phyloP scores from a whole-genome alignment of 2,113 vertebrate species.

The Mirza zaza region DNA sequence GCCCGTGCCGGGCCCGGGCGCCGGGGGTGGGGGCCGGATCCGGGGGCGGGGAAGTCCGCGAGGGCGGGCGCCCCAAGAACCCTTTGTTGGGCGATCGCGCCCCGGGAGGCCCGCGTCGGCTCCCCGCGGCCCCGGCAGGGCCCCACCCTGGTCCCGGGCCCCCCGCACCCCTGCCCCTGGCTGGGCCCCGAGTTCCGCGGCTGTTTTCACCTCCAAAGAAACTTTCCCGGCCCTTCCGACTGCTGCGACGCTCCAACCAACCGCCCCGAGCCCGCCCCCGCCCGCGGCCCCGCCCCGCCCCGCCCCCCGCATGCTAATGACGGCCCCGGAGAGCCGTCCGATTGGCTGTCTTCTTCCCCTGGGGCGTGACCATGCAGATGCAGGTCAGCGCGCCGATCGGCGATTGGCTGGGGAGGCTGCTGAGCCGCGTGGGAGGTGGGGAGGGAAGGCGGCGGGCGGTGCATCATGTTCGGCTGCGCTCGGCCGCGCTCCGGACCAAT shows the following conservation, averaged over 20 bases:
- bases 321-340: fast-evolving
- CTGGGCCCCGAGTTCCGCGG: constrained; percentile 34
- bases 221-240: constrained; percentile 75
- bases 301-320: constrained; percentile 60
- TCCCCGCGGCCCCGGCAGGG: neutral
- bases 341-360: neutral
- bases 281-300: constrained; percentile 21
- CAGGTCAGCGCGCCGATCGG: neutral
- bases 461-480: constrained; percentile 79
- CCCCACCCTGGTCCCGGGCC: neutral
- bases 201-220: constrained; percentile 79
- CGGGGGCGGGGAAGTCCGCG: constrained; percentile 55
- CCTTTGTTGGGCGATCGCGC: constrained; percentile 73
- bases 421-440: constrained; percentile 21
- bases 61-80: constrained; percentile 64
- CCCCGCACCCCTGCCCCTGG: neutral
- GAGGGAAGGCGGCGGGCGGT: constrained; percentile 14
- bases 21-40: neutral
- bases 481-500: constrained; percentile 68
- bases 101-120: neutral
- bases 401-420: neutral
- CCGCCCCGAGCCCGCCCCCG: constrained; percentile 59
- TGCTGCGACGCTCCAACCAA: constrained; percentile 73
- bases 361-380: constrained; percentile 53
- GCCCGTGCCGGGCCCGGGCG: neutral